A percentile compares a stretch with the other conserved stretches of the same genome.
These are phyloP conservation scores for Drosophila cyrtoloma DNA, from an alignment of 2,888 invertebrate species.

Conservation along the genomic window DNA sequence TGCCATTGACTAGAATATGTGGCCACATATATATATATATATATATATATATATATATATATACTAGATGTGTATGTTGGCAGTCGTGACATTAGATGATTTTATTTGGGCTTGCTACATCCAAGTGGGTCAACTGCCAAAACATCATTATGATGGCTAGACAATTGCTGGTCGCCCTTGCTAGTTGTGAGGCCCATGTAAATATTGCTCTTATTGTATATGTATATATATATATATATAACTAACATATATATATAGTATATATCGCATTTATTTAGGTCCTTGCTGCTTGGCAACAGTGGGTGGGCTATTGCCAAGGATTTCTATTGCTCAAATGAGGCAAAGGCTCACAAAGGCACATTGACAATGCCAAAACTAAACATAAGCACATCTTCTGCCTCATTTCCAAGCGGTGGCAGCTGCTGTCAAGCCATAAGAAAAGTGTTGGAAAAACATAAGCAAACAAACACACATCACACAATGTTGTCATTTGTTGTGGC, in stretches of 20 bases:
- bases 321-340: constrained; percentile 41
- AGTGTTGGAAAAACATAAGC: constrained; percentile 41
- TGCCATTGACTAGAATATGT: constrained; percentile 13
- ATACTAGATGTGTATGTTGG: background rate
- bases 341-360: constrained; percentile 6
- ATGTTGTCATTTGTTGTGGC: constrained; percentile 32
- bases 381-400: constrained; percentile 1
- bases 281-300: background rate
- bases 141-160: constrained; percentile 40
- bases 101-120: constrained; percentile 12
- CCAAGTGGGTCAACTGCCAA: constrained; percentile 63
- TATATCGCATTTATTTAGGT: background rate
- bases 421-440: constrained; percentile 43
- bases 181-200: constrained; percentile 10
- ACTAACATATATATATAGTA: background rate
- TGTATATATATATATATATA: background rate
- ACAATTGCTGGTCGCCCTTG: constrained; percentile 21
- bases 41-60: background rate
- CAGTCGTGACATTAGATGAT: constrained; percentile 21
- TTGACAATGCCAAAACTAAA: constrained; percentile 18
- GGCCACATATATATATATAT: background rate
- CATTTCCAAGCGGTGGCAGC: constrained; percentile 21
- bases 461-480: constrained; percentile 30
- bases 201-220: constrained; percentile 1
- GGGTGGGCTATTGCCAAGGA: constrained; percentile 37